Evolutionary conservation across 2,888 invertebrate species (phyloP).

Genomic region (Dichetophora obliterata): DNA sequence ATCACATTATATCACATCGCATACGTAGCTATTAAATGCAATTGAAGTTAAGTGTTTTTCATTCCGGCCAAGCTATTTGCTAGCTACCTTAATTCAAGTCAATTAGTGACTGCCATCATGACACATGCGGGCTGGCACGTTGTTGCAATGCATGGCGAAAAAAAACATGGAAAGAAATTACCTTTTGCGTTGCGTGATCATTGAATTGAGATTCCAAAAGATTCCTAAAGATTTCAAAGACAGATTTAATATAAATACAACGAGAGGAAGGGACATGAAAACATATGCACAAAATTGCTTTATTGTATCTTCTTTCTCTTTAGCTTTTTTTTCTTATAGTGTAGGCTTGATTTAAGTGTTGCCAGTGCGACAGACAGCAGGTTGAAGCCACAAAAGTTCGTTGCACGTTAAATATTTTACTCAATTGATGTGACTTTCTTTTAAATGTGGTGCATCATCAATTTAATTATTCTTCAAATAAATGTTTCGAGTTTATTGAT

Average conservation of each 20-base stretch:
- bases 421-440: too few relatives aligned
- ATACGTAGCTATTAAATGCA: slow-evolving; percentile 39
- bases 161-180: neutral
- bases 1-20: too few relatives aligned
- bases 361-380: too few relatives aligned
- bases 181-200: neutral
- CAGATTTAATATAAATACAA: neutral
- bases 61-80: slow-evolving; percentile 55
- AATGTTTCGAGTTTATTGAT: neutral
- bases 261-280: too few relatives aligned
- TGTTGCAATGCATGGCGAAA: neutral
- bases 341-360: too few relatives aligned
- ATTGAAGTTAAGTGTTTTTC: slow-evolving; percentile 41
- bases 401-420: slow-evolving; percentile 36
- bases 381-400: slow-evolving; percentile 36
- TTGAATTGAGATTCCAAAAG: slow-evolving; percentile 13
- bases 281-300: too few relatives aligned
- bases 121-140: neutral
- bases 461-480: too few relatives aligned
- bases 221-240: too few relatives aligned
- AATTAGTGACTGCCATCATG: slow-evolving; percentile 61
- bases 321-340: too few relatives aligned
- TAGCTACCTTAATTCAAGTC: slow-evolving; percentile 69
- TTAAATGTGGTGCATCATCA: too few relatives aligned
- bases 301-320: too few relatives aligned